Conservation (phyloP, 2,888 invertebrate genomes). For the Fissipunctia ypsillon region DNA sequence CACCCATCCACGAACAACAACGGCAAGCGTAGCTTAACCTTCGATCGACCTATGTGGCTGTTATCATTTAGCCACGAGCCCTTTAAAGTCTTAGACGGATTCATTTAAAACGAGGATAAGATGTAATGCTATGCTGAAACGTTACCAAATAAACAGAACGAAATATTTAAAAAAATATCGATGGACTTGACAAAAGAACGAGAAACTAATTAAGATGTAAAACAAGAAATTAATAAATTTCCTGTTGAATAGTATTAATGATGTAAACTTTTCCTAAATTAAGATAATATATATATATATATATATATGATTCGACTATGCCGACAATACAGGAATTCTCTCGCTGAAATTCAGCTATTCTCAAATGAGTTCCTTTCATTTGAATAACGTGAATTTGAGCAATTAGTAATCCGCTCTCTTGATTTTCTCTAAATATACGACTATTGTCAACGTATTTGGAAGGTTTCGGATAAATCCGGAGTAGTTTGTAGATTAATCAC, state of each 20-base stretch:
- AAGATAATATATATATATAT: no score
- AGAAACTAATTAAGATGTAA: neutral
- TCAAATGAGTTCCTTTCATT: constrained; percentile 64
- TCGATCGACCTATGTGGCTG: neutral
- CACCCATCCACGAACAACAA: neutral
- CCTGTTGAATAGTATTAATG: neutral
- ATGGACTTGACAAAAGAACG: neutral
- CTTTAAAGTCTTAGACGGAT: neutral
- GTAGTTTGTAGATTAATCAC: constrained; percentile 27
- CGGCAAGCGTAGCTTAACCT: neutral
- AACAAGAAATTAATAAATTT: neutral
- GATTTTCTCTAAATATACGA: constrained; percentile 48
- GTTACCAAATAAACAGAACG: neutral
- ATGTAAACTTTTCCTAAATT: constrained; percentile 10
- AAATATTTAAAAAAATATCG: neutral
- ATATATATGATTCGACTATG: constrained; percentile 24
- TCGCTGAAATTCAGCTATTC: constrained; percentile 39
- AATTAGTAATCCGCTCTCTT: constrained; percentile 56
- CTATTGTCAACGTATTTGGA: constrained; percentile 40
- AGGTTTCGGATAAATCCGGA: constrained; percentile 27
- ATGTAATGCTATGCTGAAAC: neutral
- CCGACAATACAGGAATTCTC: constrained; percentile 41
- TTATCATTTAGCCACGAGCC: no score
- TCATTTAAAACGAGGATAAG: neutral
- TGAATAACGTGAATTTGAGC: constrained; percentile 62